Conservation (phyloP, 2,113 vertebrate genomes). For the Cyprinodon tularosa region DNA sequence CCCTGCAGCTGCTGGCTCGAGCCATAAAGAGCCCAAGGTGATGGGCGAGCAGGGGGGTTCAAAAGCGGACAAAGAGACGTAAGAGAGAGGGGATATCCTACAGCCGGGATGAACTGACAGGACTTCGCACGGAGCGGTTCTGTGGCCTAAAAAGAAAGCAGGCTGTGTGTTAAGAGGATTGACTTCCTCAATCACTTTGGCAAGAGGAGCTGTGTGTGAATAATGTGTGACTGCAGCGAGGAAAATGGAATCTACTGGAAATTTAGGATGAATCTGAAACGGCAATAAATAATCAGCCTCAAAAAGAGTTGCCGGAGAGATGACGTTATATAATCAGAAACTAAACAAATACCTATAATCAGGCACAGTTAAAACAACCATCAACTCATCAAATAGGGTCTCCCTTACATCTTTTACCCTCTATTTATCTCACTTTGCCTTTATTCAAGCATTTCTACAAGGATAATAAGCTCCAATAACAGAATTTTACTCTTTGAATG, state of each 20-base stretch:
- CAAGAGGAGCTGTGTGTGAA: slow-evolving; percentile 45
- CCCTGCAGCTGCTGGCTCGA: slow-evolving; percentile 73
- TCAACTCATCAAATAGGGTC: too few relatives aligned
- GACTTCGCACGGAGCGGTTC: slow-evolving; percentile 51
- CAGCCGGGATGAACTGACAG: slow-evolving; percentile 43
- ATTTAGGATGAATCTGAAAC: background rate
- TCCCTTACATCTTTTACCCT: too few relatives aligned
- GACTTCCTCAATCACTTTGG: slow-evolving; percentile 54
- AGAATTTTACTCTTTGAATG: too few relatives aligned
- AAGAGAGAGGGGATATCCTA: slow-evolving; percentile 70
- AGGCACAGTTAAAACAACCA: background rate
- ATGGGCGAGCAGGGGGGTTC: slow-evolving; percentile 60
- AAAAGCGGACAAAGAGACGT: slow-evolving; percentile 70
- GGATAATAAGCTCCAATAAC: too few relatives aligned
- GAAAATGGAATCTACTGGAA: background rate
- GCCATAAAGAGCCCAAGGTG: slow-evolving; percentile 49
- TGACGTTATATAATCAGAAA: background rate
- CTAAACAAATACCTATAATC: background rate
- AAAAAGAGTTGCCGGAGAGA: too few relatives aligned
- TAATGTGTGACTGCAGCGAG: slow-evolving; percentile 2
- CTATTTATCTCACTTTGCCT: too few relatives aligned
- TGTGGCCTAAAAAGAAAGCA: slow-evolving; percentile 53
- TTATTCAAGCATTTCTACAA: too few relatives aligned
- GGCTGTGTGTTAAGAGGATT: slow-evolving; percentile 76
- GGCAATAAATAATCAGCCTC: background rate